Percentiles rank a stretch among this genome's conserved stretches.
Conservation (phyloP, 2,113 vertebrate species). For the human (Homo sapiens) region GRCh38 chr19:30620501-30621000, state of each 20-base stretch:
- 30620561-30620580: not conserved
- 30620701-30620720: conserved; percentile 87
- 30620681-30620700: conserved; percentile 87
- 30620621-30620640: conserved; percentile 72
- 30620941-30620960: conserved; percentile 62
- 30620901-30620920: conserved; percentile 79
- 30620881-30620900: conserved; percentile 61
- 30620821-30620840: conserved; percentile 88
- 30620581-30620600: conserved; percentile 52
- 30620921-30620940: conserved; percentile 60
- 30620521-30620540: not conserved
- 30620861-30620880: conserved; percentile 66
- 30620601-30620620: conserved; percentile 76
- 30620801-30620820: conserved; percentile 84
- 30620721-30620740: conserved; percentile 85
- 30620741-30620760: conserved; percentile 86
- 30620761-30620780: conserved; percentile 85
- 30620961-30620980: conserved; percentile 74
- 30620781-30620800: conserved; percentile 85
- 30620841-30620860: conserved; percentile 78
- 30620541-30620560: accelerated
- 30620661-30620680: conserved; percentile 83
- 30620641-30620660: conserved; percentile 79
- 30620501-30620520: not conserved
- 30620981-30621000: conserved; percentile 64